Evolutionary conservation across 1,140 invertebrate species (phyloP).

Genomic region (Anadara kagoshimensis): DNA sequence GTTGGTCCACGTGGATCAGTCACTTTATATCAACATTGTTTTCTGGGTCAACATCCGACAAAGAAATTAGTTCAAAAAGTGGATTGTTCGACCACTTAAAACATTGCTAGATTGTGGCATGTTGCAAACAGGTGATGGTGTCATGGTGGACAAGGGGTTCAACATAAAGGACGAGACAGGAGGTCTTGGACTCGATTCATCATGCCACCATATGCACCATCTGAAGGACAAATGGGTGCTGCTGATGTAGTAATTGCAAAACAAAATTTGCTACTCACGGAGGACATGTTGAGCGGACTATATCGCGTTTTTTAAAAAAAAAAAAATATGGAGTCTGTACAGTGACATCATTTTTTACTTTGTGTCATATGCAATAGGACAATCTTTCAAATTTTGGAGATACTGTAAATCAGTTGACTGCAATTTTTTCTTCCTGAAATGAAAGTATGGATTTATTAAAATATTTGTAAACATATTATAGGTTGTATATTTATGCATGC

Average conservation of each 20-base stretch:
- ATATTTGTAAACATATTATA: too few species aligned
- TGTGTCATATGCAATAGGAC: too few species aligned
- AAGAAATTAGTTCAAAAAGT: slow-evolving; percentile 26
- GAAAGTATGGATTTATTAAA: too few species aligned
- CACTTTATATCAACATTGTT: slow-evolving; percentile 43
- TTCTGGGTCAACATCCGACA: slow-evolving; percentile 47
- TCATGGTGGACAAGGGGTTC: slow-evolving; percentile 35
- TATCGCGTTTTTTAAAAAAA: too few species aligned
- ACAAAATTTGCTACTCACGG: slow-evolving; percentile 35
- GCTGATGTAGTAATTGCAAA: slow-evolving; percentile 25
- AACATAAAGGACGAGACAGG: slow-evolving; percentile 5
- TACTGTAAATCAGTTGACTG: too few species aligned
- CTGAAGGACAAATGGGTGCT: slow-evolving; percentile 23
- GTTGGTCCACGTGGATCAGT: slow-evolving; percentile 42
- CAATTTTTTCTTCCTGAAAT: too few species aligned
- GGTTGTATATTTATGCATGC: too few species aligned
- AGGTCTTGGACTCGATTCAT: slow-evolving; percentile 2
- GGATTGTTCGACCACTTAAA: slow-evolving; percentile 13
- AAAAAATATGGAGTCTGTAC: neutral
- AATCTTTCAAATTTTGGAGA: too few species aligned
- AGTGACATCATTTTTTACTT: neutral
- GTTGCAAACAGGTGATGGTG: slow-evolving; percentile 12
- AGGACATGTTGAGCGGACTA: slow-evolving; percentile 36
- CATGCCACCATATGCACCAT: slow-evolving; percentile 15
- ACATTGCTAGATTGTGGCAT: neutral